Evolutionary conservation across 2,888 invertebrate genomes (phyloP), one percentile per base, ranked within the genome.

Genomic region (Electrophaes corylata): DNA sequence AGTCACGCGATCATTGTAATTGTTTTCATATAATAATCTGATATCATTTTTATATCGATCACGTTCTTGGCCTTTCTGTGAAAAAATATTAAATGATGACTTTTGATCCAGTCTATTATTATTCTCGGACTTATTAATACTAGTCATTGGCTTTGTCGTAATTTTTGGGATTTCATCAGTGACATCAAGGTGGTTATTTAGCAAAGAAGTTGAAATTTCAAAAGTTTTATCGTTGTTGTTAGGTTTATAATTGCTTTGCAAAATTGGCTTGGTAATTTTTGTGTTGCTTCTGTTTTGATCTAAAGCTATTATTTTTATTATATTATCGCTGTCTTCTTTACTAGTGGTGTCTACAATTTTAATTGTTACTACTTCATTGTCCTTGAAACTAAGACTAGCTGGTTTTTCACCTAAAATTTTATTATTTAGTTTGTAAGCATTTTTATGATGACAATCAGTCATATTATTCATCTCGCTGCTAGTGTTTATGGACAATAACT

Each of bases 401-500:
- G 14, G 3, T 19, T 33, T 44, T 20, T 4, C 11, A 20, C 37
- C 18, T 14, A 37, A 29, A 19, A 2, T 8, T 26, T 23, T 11
- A n/a, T 26, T 35, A 8, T 23, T 43, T 41, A 3, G 11, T 19
- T 41, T 14, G 0, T 4, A n/a, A 16, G 18, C 4, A 11, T 43
- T 29, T 20, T 20, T 16, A 3, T 49, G 19, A 18, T 44, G 14
- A 31, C 44, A 56, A 3, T 37, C 35, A 10, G 11, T 19, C n/a
- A 10, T 20, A 14, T 3, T n/a, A 5, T 44, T 20, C 0, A 16
- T 19, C 12, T 44, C 16, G 23, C 12, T 40, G 40, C n/a, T 40
- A 3, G 48, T 20, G 3, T 46, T 26, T 19, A n/a, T 63, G 26
- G 79, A 73, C 16, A 81, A 55, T 3, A 83, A 46, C 26, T 73